Evolutionary conservation across 2,113 vertebrate genomes (phyloP).

Genomic region (Festucalex cinctus): DNA sequence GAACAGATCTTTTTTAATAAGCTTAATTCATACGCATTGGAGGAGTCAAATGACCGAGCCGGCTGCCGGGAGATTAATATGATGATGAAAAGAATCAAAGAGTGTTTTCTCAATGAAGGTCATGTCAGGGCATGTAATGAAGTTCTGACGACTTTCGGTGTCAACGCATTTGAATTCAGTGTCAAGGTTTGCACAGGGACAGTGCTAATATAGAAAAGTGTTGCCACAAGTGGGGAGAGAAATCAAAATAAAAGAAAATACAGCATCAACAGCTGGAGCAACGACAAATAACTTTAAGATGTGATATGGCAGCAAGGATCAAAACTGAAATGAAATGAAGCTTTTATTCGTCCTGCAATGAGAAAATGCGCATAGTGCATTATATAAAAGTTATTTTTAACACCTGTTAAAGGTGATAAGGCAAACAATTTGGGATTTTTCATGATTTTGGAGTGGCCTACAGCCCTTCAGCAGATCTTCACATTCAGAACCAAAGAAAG

Average conservation of each 20-base stretch:
- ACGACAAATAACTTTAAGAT: neutral
- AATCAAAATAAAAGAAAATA: neutral
- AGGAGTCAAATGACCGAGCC: neutral
- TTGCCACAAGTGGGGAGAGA: neutral
- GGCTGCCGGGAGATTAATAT: neutral
- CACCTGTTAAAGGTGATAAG: no score
- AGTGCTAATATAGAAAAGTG: neutral
- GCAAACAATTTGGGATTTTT: no score
- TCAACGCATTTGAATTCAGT: neutral
- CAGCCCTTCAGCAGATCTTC: no score
- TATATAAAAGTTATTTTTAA: no score
- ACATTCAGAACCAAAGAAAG: no score
- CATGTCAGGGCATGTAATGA: neutral
- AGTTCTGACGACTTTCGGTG: neutral
- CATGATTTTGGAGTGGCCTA: no score
- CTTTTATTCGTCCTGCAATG: neutral
- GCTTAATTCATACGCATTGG: neutral
- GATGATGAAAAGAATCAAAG: constrained; percentile 1
- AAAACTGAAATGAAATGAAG: neutral
- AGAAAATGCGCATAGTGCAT: no score
- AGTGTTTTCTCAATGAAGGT: neutral
- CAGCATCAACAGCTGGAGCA: no score
- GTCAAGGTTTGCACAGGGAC: neutral
- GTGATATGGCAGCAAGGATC: neutral
- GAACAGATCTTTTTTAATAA: neutral